Evolutionary conservation across 2,888 invertebrate species (phyloP), one percentile per base, ranked within the genome.

Genomic region (Drosophila affinis): DNA sequence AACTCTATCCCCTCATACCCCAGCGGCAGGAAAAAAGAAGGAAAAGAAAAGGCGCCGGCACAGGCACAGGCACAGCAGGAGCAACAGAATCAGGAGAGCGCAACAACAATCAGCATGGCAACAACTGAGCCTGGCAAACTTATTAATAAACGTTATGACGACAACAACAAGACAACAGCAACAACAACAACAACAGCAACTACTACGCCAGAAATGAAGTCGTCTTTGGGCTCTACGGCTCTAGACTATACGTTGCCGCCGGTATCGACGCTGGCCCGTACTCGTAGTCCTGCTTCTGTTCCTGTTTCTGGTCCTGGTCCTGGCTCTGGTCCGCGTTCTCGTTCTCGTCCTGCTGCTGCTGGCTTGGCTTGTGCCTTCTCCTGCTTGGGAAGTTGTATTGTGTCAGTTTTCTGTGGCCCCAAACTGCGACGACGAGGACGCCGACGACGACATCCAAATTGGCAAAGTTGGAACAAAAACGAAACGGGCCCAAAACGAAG

Each of bases 71-170:
- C 57, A 75, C 77, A 70, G 69, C 87, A 73, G 69, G 75, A 75
- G 69, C 61, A 71, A 56, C 45, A 39, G 60, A 53, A 44, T 45
- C 44, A 46, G 39, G 53, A 53, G 32, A 29, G 34, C 29, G 53
- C 14, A 39, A 39, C 39, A 39, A 74, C 57, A 64, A 51, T 72
- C 62, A 73, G 39, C 56, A 74, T 62, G 56, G 67, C 52, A 73
- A 68, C 75, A 73, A 75, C 68, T 48, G 60, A 57, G 57, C 55
- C 32, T 27, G 48, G 62, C 65, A 78, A 86, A 86, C 87, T 83
- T 83, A 83, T 83, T 83, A 83, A 83, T 88, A 86, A 83, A 86
- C 78, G 67, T 78, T 86, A 83, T 83, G 87, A 78, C 82, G 69
- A 83, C 78, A 73, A 34, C 60, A 62, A 62, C 64, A 73, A 57